Evolutionary conservation across 2,888 invertebrate genomes (phyloP), one percentile per base, ranked within the genome.

Genomic region (Panzeria rudis): DNA sequence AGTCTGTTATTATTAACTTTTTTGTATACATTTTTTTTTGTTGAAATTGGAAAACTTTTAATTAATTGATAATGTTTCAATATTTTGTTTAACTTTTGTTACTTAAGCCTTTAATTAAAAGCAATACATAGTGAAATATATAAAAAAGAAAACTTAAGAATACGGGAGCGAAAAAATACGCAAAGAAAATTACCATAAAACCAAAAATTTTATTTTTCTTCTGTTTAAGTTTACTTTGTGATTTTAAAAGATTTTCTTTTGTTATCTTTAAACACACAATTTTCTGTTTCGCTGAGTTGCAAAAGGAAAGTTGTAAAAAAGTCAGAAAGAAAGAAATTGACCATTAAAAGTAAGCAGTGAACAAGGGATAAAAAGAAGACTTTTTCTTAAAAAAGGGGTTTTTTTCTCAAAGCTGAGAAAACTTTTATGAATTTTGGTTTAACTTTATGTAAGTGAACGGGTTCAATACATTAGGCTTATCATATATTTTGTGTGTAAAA

Each of bases 21-120:
- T 29, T 17, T 52, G 0, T 56, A 8, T 17, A 11, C 50, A 20
- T 32, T 17, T 66, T 25, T 25, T 23, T 62, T 0, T 25, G 35
- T 59, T 23, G 23, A 50, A 73, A 41, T 29, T 54, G 62, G 29
- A 69, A 71, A 66, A 72, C 23, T 52, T 80, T 72, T 80, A 72
- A 80, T 80, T 72, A 80, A 80, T 72, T 80, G 72, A 80, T 72
- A 72, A 80, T 72, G 64, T 72, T 59, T 80, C 64, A 80, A 72
- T 80, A 72, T 80, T 80, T 72, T 72, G 64, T 72, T 80, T 72
- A 72, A 72, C 79, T 75, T 62, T 75, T 41, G 25, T 62, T 62
- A 38, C 5, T 72, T 66, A 62, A 52, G 52, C 64, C 35, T 78
- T 71, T 78, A 61, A 78, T 69, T 69, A 69, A 61, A 62, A 47